phyloP scores from a whole-genome alignment of 1,140 invertebrate species.

The Bombus confusus region DNA sequence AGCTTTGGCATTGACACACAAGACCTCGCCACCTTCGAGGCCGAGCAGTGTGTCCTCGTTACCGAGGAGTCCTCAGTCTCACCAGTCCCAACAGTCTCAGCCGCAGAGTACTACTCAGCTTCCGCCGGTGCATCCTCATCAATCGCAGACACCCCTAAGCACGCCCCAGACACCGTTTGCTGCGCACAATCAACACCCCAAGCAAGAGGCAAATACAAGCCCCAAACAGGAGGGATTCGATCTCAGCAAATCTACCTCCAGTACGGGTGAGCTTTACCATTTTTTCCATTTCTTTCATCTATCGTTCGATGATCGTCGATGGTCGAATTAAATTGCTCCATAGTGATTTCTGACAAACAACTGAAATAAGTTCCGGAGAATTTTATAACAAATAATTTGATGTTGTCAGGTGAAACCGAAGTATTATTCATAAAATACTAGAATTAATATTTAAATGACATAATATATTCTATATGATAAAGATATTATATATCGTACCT shows the following conservation, averaged over 20 bases:
- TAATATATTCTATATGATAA: too few relatives aligned
- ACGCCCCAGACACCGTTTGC: conserved; percentile 79
- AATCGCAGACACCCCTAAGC: conserved; percentile 78
- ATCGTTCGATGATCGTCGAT: not conserved
- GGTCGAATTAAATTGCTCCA: not conserved
- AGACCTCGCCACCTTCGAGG: conserved; percentile 82
- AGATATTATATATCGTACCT: too few relatives aligned
- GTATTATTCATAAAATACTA: too few relatives aligned
- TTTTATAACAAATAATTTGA: too few relatives aligned
- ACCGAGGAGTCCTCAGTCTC: conserved; percentile 79
- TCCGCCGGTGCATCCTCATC: conserved; percentile 75
- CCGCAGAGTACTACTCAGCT: conserved; percentile 73
- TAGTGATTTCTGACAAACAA: not conserved
- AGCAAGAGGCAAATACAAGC: conserved; percentile 81
- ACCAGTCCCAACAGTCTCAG: conserved; percentile 76
- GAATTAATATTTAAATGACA: too few relatives aligned
- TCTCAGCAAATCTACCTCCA: conserved; percentile 84
- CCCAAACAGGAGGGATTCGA: conserved; percentile 86
- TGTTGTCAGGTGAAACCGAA: too few relatives aligned
- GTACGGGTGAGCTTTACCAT: conserved; percentile 79
- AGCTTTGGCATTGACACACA: conserved; percentile 85
- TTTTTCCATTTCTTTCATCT: not conserved
- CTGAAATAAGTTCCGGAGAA: too few relatives aligned
- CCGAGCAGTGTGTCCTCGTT: conserved; percentile 80
- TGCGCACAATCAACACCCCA: conserved; percentile 80